Percentiles rank a stretch among this genome's conserved stretches.
phyloP scores from a whole-genome alignment of 2,888 invertebrate genomes.

The Entomobrya multifasciata region DNA sequence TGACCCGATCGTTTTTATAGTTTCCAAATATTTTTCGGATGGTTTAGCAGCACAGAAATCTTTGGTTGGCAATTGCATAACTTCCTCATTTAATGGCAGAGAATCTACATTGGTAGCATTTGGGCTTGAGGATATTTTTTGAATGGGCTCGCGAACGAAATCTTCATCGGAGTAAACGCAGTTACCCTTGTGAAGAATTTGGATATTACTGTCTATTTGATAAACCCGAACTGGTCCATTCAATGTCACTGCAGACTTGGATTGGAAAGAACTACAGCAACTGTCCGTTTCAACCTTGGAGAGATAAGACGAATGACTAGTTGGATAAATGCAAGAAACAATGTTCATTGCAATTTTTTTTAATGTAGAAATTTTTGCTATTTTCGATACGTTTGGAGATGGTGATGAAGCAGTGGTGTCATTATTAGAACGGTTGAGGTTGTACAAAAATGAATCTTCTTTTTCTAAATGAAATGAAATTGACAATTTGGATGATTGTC shows the following conservation, averaged over 20 bases:
- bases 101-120: background rate
- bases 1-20: conserved; percentile 39
- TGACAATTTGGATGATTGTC: background rate
- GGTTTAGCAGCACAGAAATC: conserved; percentile 16
- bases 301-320: background rate
- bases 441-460: conserved; percentile 34
- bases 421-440: background rate
- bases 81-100: background rate
- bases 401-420: background rate
- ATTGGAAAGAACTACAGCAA: too few relatives aligned
- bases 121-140: background rate
- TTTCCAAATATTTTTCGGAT: conserved; percentile 44
- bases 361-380: background rate
- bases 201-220: conserved; percentile 26
- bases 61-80: background rate
- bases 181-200: conserved; percentile 17
- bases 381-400: background rate
- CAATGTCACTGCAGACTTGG: background rate
- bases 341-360: background rate
- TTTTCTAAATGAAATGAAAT: conserved; percentile 14
- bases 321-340: background rate
- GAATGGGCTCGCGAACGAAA: conserved; percentile 6
- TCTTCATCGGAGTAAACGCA: background rate
- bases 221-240: background rate
- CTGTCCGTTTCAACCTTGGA: background rate